Conservation (phyloP, 2,113 vertebrate genomes). For the Calonectris borealis region DNA sequence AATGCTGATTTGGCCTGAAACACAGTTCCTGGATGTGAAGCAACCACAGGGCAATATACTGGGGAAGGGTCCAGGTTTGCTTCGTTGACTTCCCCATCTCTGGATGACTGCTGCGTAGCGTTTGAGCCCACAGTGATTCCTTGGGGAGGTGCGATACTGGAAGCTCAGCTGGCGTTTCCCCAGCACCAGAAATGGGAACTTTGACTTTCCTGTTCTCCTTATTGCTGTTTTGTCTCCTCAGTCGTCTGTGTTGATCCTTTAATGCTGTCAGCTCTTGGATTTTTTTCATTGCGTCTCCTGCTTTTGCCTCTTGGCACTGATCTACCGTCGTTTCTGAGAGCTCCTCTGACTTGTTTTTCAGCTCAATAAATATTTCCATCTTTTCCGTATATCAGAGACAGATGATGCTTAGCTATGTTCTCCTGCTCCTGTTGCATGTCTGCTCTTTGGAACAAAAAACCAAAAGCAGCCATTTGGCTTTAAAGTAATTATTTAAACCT, state of each 20-base stretch:
- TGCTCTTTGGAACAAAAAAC: background rate
- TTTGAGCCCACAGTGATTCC: background rate
- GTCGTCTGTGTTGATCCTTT: background rate
- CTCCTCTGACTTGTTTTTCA: slow-evolving; percentile 16
- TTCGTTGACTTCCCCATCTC: background rate
- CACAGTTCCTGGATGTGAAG: background rate
- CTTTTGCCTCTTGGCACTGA: background rate
- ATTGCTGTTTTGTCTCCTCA: slow-evolving; percentile 6
- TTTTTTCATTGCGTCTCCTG: background rate
- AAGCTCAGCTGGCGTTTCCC: background rate
- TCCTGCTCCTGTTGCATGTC: background rate
- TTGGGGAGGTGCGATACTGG: background rate
- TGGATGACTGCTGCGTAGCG: background rate
- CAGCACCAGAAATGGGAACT: background rate
- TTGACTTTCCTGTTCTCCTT: background rate
- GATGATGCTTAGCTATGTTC: background rate
- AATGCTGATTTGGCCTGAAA: background rate
- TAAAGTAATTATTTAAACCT: background rate
- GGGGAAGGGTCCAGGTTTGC: background rate
- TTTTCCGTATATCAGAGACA: background rate
- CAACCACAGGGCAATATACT: background rate
- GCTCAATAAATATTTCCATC: background rate
- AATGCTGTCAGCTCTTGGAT: background rate
- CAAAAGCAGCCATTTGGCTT: background rate
- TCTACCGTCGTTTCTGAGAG: background rate